Conservation (phyloP, 2,797 vertebrate species). For the Pipistrellus pygmaeus region DNA sequence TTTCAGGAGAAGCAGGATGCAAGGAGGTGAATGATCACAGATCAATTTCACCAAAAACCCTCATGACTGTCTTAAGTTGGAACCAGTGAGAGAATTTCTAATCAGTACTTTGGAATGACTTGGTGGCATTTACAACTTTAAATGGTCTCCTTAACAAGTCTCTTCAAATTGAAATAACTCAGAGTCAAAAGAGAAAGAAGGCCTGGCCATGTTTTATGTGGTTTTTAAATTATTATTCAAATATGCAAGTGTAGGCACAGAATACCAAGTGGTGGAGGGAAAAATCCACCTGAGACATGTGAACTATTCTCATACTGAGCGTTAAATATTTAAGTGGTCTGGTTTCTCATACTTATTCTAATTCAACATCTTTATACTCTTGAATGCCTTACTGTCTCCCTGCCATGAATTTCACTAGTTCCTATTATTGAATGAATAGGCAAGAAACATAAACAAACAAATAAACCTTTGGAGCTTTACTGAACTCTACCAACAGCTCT, state of each 20-base stretch:
- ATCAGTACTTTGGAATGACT: conserved; percentile 43
- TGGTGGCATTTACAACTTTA: conserved; percentile 42
- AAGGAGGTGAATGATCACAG: background rate
- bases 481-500: conserved; percentile 17
- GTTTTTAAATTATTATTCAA: conserved; percentile 69
- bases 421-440: conserved; percentile 32
- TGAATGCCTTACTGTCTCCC: conserved; percentile 20
- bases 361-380: conserved; percentile 29
- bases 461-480: conserved; percentile 13
- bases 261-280: background rate
- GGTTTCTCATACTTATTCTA: background rate
- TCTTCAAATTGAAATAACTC: conserved; percentile 57
- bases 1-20: background rate
- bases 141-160: conserved; percentile 58
- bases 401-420: conserved; percentile 33
- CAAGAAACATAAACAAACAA: conserved; percentile 50
- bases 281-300: conserved; percentile 7
- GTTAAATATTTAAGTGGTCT: conserved; percentile 34
- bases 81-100: background rate
- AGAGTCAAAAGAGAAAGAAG: conserved; percentile 19
- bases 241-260: conserved; percentile 38
- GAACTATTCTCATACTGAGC: conserved; percentile 17
- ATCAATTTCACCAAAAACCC: background rate
- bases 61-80: background rate
- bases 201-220: conserved; percentile 38